Percentiles rank a stretch among this genome's conserved stretches.
Evolutionary conservation across 2,113 vertebrate genomes (phyloP).

Genomic region (Neofelis nebulosa): DNA sequence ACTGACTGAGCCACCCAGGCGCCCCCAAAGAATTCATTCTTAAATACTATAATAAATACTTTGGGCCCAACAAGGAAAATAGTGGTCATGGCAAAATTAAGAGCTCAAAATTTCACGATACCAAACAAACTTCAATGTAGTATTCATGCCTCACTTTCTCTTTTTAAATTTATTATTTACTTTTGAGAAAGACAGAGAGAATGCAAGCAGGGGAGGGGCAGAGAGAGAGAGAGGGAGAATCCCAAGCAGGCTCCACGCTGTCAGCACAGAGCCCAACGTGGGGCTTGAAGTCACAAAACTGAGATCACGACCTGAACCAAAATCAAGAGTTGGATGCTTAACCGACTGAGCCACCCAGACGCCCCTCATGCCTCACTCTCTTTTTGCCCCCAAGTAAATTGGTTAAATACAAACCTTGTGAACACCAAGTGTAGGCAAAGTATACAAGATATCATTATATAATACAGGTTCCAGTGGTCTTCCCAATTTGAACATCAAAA

Average conservation of each 20-base stretch:
- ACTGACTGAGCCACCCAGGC: too few species aligned
- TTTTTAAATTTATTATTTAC: too few species aligned
- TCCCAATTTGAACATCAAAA: slow-evolving; percentile 93
- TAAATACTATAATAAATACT: not conserved
- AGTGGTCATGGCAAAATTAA: not conserved
- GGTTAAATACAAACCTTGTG: slow-evolving; percentile 91
- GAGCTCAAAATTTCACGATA: not conserved
- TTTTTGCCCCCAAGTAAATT: not conserved
- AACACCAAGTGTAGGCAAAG: slow-evolving; percentile 92
- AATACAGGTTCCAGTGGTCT: slow-evolving; percentile 87
- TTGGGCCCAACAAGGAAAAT: not conserved
- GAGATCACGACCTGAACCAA: too few species aligned
- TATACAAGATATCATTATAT: slow-evolving; percentile 90
- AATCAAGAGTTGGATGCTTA: too few species aligned
- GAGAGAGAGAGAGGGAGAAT: too few species aligned
- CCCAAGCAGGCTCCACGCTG: too few species aligned
- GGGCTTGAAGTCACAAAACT: too few species aligned
- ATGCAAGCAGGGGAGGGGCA: too few species aligned
- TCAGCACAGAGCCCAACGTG: too few species aligned
- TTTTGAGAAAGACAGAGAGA: too few species aligned
- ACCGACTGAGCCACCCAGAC: too few species aligned
- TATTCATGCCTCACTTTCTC: not conserved
- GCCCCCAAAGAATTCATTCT: not conserved
- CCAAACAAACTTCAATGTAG: slow-evolving; percentile 34
- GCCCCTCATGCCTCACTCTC: not conserved